phyloP scores from a whole-genome alignment of 2,888 invertebrate species.

The Muscina levida region DNA sequence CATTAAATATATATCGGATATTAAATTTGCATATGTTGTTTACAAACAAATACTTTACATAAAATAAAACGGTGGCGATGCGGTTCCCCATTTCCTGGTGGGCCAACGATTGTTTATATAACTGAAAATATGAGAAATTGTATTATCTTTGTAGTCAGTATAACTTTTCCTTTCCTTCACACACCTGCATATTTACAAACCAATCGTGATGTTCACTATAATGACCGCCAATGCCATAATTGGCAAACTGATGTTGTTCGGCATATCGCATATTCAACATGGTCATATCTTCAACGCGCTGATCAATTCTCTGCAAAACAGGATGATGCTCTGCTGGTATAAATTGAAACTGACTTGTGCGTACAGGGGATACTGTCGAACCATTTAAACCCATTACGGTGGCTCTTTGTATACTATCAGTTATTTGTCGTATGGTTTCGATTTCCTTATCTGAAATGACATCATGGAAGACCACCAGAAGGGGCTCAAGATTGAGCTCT shows the following conservation, averaged over 20 bases:
- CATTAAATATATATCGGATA: not conserved
- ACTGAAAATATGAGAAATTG: conserved; percentile 2
- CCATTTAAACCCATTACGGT: conserved; percentile 84
- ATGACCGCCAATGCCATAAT: conserved; percentile 82
- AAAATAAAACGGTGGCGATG: conserved; percentile 78
- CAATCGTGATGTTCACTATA: conserved; percentile 81
- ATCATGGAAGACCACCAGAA: conserved; percentile 82
- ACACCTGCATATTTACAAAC: conserved; percentile 65
- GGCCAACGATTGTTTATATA: not conserved
- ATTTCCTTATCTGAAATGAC: conserved; percentile 83
- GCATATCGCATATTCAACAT: conserved; percentile 82
- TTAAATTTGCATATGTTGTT: not conserved
- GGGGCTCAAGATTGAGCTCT: conserved; percentile 80
- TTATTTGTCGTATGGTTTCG: conserved; percentile 80
- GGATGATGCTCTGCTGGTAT: conserved; percentile 81
- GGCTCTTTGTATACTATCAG: conserved; percentile 81
- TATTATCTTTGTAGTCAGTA: not conserved
- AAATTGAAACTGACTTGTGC: conserved; percentile 73
- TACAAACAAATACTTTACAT: conserved; percentile 75
- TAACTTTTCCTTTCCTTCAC: conserved; percentile 46
- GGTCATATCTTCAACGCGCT: conserved; percentile 81
- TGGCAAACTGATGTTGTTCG: conserved; percentile 77
- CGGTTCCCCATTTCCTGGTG: conserved; percentile 72
- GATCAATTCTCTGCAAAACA: conserved; percentile 78
- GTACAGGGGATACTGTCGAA: conserved; percentile 64